Evolutionary conservation across 2,888 invertebrate genomes (phyloP).

Genomic region (Drosophila parthenogenetica): DNA sequence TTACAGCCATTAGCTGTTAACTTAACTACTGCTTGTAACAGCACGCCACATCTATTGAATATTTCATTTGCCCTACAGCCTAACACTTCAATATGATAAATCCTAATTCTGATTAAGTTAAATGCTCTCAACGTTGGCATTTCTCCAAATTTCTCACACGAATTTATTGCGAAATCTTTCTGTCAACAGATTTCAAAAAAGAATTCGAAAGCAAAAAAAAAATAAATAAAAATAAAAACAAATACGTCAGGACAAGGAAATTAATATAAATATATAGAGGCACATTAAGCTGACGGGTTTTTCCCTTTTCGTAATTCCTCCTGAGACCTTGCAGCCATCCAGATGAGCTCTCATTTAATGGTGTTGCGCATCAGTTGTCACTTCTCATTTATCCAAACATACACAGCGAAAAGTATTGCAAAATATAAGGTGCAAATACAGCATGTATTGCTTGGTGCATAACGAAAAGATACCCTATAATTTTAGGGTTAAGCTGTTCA

Average conservation of each 20-base stretch:
- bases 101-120: conserved; percentile 25
- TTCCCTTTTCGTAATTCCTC: not conserved
- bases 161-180: conserved; percentile 49
- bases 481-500: too few species aligned
- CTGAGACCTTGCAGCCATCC: not conserved
- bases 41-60: not conserved
- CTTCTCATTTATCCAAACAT: conserved; percentile 28
- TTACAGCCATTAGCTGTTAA: conserved; percentile 5
- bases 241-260: not conserved
- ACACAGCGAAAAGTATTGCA: conserved; percentile 4
- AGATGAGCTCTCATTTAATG: conserved; percentile 21
- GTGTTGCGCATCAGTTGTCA: conserved; percentile 44
- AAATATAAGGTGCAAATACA: conserved; percentile 1
- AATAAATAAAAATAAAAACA: too few species aligned
- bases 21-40: conserved; percentile 1
- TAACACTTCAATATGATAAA: conserved; percentile 14
- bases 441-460: not conserved
- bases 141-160: conserved; percentile 18
- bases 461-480: not conserved
- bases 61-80: not conserved
- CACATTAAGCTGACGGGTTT: conserved; percentile 26
- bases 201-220: not conserved
- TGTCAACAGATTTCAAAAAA: conserved; percentile 45
- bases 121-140: not conserved
- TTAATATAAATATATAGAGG: conserved; percentile 19